These are phyloP conservation scores for Rugalucina vietnamica DNA, from an alignment of 2,888 invertebrate species.

Conservation along the genomic window DNA sequence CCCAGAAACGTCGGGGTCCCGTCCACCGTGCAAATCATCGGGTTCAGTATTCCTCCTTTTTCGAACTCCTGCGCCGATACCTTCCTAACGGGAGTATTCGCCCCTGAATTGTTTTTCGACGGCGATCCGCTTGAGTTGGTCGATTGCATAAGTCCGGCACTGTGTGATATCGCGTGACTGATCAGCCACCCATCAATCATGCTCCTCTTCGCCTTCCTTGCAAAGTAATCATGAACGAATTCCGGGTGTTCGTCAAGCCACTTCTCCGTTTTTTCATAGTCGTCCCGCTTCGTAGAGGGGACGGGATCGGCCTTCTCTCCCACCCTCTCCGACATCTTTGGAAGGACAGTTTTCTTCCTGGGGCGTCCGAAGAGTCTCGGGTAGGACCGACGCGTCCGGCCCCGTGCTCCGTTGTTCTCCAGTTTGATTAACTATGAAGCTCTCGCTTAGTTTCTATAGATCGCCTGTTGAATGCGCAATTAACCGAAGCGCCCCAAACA, in stretches of 20 bases:
- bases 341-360: conserved; percentile 50
- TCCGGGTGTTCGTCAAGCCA: conserved; percentile 99
- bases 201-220: conserved; percentile 95
- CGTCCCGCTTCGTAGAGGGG: conserved; percentile 66
- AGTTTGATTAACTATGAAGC: conserved; percentile 42
- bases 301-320: conserved; percentile 61
- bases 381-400: conserved; percentile 59
- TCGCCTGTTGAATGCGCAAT: conserved; percentile 64
- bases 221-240: conserved; percentile 96
- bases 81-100: conserved; percentile 95
- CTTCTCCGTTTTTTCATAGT: conserved; percentile 89
- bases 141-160: conserved; percentile 67
- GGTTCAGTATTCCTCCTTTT: conserved; percentile 94
- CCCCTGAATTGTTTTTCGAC: conserved; percentile 87
- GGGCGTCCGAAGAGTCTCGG: conserved; percentile 60
- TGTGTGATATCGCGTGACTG: conserved; percentile 77
- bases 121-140: conserved; percentile 77
- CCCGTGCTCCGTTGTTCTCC: conserved; percentile 49
- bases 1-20: conserved; percentile 95
- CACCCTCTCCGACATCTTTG: conserved; percentile 62
- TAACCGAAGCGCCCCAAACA: conserved; percentile 60
- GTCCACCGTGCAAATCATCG: conserved; percentile 94
- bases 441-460: conserved; percentile 36
- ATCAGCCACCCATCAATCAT: conserved; percentile 97
- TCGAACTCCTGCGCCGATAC: conserved; percentile 99